A percentile compares a stretch with the other conserved stretches of the same genome.
Conservation (phyloP, 2,888 invertebrate species). For the Andrena bicolor region DNA sequence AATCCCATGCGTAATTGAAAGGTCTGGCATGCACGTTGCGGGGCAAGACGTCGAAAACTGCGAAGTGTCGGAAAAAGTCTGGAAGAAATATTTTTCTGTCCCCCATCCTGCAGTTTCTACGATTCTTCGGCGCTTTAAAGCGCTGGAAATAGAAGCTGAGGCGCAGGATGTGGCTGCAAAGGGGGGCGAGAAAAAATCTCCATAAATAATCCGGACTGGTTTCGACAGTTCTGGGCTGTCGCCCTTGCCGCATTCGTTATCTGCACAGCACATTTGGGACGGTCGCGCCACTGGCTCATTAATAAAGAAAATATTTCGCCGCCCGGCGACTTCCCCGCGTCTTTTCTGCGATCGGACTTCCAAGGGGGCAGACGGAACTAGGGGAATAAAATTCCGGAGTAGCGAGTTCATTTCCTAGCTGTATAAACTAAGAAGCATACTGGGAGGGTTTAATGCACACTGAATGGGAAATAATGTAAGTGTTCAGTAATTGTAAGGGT, state of each 20-base stretch:
- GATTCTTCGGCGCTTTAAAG: constrained; percentile 56
- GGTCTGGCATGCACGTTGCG: constrained; percentile 12
- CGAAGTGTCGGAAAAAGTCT: constrained; percentile 8
- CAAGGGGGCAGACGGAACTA: background rate
- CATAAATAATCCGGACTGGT: constrained; percentile 71
- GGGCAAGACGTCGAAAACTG: constrained; percentile 18
- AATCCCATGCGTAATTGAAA: constrained; percentile 47
- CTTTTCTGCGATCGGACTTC: background rate
- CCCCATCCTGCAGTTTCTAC: constrained; percentile 26
- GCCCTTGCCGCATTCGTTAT: constrained; percentile 54
- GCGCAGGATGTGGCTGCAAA: constrained; percentile 29
- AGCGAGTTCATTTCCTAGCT: background rate
- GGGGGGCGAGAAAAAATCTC: constrained; percentile 39
- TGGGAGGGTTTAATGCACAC: no score
- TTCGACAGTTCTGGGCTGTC: constrained; percentile 70
- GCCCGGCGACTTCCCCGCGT: background rate
- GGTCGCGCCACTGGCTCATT: constrained; percentile 54
- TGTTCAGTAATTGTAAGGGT: no score
- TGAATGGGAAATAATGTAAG: no score
- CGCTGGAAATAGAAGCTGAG: constrained; percentile 43
- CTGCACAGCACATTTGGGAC: constrained; percentile 48
- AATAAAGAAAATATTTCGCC: constrained; percentile 57
- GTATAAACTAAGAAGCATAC: no score
- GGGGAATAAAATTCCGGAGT: background rate
- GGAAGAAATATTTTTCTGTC: constrained; percentile 36